phyloP scores from a whole-genome alignment of 2,113 vertebrate species.

The Myanophis thanlyinensis region DNA sequence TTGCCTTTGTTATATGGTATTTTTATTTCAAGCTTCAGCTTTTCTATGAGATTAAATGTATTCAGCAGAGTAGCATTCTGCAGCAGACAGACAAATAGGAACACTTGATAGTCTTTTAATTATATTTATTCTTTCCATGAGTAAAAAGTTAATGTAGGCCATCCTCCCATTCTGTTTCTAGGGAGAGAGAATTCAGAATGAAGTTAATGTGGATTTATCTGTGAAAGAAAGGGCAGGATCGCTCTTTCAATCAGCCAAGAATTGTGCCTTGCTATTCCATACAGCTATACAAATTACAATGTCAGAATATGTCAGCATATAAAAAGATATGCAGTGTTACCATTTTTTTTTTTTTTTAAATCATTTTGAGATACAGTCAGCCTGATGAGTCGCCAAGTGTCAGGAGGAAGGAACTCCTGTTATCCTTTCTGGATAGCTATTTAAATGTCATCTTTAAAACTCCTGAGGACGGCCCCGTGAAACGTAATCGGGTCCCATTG shows the following conservation, averaged over 20 bases:
- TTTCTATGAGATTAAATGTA: background rate
- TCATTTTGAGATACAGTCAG: background rate
- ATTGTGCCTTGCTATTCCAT: background rate
- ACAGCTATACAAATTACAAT: background rate
- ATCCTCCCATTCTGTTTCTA: background rate
- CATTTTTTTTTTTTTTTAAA: background rate
- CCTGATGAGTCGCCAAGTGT: slow-evolving; percentile 1
- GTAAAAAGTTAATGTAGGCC: background rate
- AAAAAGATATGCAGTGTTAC: slow-evolving; percentile 17
- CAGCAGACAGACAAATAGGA: background rate
- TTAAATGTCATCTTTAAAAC: slow-evolving; percentile 20
- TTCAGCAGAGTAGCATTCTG: background rate
- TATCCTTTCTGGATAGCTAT: slow-evolving; percentile 14
- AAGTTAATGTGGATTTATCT: slow-evolving; percentile 13
- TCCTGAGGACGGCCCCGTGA: background rate
- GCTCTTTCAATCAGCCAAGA: slow-evolving; percentile 8
- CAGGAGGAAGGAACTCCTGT: background rate
- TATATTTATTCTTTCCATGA: slow-evolving; percentile 3
- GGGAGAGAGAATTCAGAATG: background rate
- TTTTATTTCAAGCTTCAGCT: background rate
- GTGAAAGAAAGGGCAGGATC: background rate
- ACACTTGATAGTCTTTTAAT: background rate
- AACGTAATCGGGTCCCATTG: background rate
- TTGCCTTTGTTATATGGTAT: background rate
- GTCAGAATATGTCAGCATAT: background rate